Evolutionary conservation across 1,140 invertebrate species (phyloP).

Genomic region (Panagrolaimus sp.): DNA sequence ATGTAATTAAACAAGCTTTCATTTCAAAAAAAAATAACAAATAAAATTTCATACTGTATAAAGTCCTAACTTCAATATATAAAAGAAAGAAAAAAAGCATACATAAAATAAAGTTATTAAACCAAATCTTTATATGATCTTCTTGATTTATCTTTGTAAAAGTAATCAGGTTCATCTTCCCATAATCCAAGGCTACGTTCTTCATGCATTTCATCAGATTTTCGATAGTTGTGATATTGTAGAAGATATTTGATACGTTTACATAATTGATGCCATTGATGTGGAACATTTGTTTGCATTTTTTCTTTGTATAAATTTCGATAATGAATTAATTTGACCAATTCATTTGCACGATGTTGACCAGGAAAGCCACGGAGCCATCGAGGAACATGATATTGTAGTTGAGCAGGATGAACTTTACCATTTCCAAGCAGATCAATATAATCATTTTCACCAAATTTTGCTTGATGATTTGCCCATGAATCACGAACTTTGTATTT

Average conservation of each 20-base stretch:
- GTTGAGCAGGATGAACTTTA: constrained; percentile 56
- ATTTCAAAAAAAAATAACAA: too few relatives aligned
- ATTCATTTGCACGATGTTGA: constrained; percentile 54
- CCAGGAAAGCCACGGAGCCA: constrained; percentile 59
- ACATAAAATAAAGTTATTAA: constrained; percentile 20
- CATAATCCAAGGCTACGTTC: constrained; percentile 55
- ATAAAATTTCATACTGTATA: too few relatives aligned
- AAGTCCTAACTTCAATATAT: too few relatives aligned
- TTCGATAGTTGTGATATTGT: constrained; percentile 58
- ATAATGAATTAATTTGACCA: constrained; percentile 58
- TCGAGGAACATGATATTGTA: constrained; percentile 55
- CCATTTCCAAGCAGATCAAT: constrained; percentile 52
- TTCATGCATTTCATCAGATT: constrained; percentile 50
- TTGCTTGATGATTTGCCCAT: constrained; percentile 39
- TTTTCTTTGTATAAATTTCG: constrained; percentile 56
- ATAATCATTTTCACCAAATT: constrained; percentile 58
- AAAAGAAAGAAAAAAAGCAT: too few relatives aligned
- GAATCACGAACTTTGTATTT: constrained; percentile 40
- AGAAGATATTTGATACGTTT: constrained; percentile 58
- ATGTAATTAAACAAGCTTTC: too few relatives aligned
- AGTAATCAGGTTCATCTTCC: constrained; percentile 58
- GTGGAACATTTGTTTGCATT: constrained; percentile 49
- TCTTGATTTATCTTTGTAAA: constrained; percentile 56
- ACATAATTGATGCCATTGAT: constrained; percentile 55
- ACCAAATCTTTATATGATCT: constrained; percentile 55